Evolutionary conservation across 92 coral and sea anemone species (phyloP), one percentile per base, ranked within the genome.

Genomic region (Isaurus tuberculatus): DNA sequence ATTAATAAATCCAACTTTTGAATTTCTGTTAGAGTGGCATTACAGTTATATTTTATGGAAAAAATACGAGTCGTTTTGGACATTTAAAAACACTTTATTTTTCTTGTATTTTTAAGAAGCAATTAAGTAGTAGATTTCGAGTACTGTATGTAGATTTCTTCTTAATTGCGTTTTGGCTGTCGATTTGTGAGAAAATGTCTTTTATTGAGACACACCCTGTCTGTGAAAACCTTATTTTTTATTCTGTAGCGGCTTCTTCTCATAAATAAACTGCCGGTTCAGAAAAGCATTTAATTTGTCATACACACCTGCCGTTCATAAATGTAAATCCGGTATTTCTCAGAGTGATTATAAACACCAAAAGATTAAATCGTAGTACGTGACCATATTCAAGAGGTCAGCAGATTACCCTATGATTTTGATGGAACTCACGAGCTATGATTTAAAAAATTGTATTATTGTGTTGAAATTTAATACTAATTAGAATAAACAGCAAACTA

Each of bases 141-240:
- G 11, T 11, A 55, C 7, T 55, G 7, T 0, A 22, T 19, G 23
- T 19, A 19, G 25, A 42, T 2, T 22, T 37, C 19, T 7, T 36
- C 53, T 3, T 20, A 2, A 6, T 22, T 71, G 23, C 3, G 15
- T 27, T 57, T 61, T 67, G 5, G 23, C 44, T 43, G 34, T 72
- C 7, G 23, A 28, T 20, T 36, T 43, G 15, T n/a, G 2, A 77
- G 22, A 57, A 77, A 60, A 57, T 77, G 23, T 37, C 49, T 36
- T 46, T 29, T 25, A 55, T 36, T 15, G 31, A 32, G 70, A 58
- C 70, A 77, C 82, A 77, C 82, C 82, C 70, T 57, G 82, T 57
- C 82, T 77, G 82, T 58, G 14, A 17, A 77, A 25, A 58, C 23
- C 55, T 33, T 77, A 34, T 77, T 77, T 3, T 55, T 8, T 19